Base-by-base conservation (phyloP, 2,113 vertebrate species). In the Zapus hudsonius region DNA sequence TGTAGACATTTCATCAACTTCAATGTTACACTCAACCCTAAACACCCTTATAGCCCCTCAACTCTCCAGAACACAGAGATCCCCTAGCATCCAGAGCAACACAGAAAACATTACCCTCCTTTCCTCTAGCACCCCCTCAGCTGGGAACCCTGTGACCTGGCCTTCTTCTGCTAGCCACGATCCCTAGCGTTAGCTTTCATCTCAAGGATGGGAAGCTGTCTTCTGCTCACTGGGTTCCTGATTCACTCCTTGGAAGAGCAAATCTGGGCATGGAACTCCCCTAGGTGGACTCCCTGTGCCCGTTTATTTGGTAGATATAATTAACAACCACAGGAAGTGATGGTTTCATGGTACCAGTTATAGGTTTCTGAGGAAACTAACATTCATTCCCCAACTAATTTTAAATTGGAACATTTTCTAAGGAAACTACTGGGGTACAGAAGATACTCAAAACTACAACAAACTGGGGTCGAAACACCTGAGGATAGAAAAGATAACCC, bases 21-120 rank as follows among this genome's bases (percentile, higher is more conserved):
- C 69, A 76, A 59, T 73, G 29, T 81, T 84, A 88, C 88, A 86
- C 40, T 92, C 84, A 93, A n/a, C 44, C 15, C 40, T 36, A 90
- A 90, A 42, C 12, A 72, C 27, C n/a, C 33, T 86, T n/a, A 47
- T 4, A 47, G 36, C 12, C 7, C n/a, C n/a, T n/a, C n/a, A n/a
- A n/a, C n/a, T n/a, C n/a, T n/a, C n/a, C n/a, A n/a, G n/a, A n/a
- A n/a, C n/a, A n/a, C n/a, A n/a, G n/a, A n/a, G n/a, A n/a, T n/a
- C n/a, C n/a, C n/a, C n/a, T n/a, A n/a, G n/a, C n/a, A n/a, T n/a
- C n/a, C n/a, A 5, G 19, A 64, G 38, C 55, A 84, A 52, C 40
- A 20, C 15, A 44, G 33, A 31, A 38, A 33, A 47, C n/a, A 73
- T 61, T 38, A 75, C 6, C 33, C 63, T 89, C 80, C 52, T 82